Evolutionary conservation across 2,113 vertebrate species (phyloP), one percentile per base, ranked within the genome.

Genomic region (Apistogramma diplotaenia): DNA sequence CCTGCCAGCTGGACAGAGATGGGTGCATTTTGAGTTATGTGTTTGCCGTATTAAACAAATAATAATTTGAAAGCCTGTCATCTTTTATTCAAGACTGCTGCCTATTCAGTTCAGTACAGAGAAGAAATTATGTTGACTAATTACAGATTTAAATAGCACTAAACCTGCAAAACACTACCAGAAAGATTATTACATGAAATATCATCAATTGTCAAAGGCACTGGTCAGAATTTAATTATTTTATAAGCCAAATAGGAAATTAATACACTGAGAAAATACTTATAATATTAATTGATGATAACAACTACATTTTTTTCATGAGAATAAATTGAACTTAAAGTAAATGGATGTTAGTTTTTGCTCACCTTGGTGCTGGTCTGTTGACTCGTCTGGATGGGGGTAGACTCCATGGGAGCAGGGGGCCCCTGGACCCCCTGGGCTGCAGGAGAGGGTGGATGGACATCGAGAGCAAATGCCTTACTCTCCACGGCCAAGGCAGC

Each of bases 401-500:
- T 25, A 4, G 33, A 15, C 31, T 89, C 87, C 43, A 46, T 57
- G 72, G 81, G 81, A 49, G 35, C 37, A 3, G 77, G 70, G 33
- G 78, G 51, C 58, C 73, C 70, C 2, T 75, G 87, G 3, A 67
- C 78, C 4, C 78, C 78, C 61, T 72, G 88, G 53, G 74, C 76
- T 70, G 74, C 81, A 57, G 91, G 92, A 82, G 93, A 93, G 33
- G 80, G 58, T 5, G 88, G 91, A 43, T 33, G 84, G 85, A 88
- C 81, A 70, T 89, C 85, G 25, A 90, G 88, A 79, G 88, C 65
- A 57, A 85, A 85, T 8, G 33, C 40, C 74, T 89, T 87, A 83
- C 88, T 89, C 88, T 94, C 92, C 55, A 87, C 31, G 81, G 83
- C 83, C 91, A 92, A 91, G 89, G 91, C 93, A 94, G 93, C 89